These are phyloP conservation scores for Sebastes steindachneri DNA, from an alignment of 2,797 vertebrate species.

Conservation along the genomic window DNA sequence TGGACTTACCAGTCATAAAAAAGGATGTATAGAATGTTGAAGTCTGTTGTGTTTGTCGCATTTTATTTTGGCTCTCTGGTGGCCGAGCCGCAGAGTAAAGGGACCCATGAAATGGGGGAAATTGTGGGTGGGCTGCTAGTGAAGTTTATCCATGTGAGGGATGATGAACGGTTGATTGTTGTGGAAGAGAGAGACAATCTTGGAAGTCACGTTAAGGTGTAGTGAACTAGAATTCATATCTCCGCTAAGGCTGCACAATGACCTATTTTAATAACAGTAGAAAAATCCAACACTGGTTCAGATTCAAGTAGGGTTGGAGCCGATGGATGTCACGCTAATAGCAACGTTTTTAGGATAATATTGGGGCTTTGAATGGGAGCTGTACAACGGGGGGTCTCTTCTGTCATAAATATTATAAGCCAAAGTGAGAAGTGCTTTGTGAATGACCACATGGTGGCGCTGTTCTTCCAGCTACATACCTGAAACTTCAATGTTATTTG, in stretches of 20 bases:
- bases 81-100: conserved; percentile 53
- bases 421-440: not conserved
- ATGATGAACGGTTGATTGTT: not conserved
- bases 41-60: conserved; percentile 48
- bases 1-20: conserved; percentile 54
- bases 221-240: not conserved
- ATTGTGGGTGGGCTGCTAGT: not conserved
- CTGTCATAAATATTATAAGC: not conserved
- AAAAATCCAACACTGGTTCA: not conserved
- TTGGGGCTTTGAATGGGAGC: not conserved
- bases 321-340: not conserved
- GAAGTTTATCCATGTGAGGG: not conserved
- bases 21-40: conserved; percentile 53
- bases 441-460: not conserved
- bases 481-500: not conserved
- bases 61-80: conserved; percentile 58
- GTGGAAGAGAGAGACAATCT: not conserved
- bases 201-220: not conserved
- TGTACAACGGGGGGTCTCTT: not conserved
- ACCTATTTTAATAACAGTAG: not conserved
- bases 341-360: not conserved
- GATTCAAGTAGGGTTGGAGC: not conserved
- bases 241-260: not conserved
- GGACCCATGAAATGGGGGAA: conserved; percentile 47
- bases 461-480: not conserved